Evolutionary conservation across 2,113 vertebrate genomes (phyloP), one percentile per base, ranked within the genome.

Genomic region (Hylia prasina): DNA sequence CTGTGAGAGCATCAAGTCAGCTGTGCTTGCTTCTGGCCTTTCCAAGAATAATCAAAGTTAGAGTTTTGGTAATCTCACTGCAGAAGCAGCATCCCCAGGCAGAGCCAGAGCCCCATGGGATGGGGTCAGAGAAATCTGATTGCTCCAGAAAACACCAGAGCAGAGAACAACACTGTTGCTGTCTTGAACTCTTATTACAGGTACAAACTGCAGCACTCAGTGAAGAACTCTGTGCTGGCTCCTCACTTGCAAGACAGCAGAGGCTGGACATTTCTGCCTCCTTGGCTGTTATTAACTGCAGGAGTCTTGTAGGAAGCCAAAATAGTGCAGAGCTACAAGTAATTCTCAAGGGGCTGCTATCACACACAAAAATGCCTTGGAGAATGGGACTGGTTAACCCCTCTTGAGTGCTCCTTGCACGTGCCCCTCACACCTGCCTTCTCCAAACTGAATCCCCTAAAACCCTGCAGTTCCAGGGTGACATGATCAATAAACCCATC

Each of bases 171-270:
- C 33, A 60, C 31, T 77, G 64, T 25, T 95, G 28, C 76, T 91
- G 69, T 92, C 80, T 31, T 66, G 66, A 91, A 30, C 53, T 91
- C 87, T 82, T 89, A 66, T 69, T 91, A 28, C 56, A 58, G 58
- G 68, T 82, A 79, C 1, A 40, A 94, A 90, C 84, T 90, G 71
- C 84, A 94, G 87, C 17, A 2, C 54, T 68, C 84, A 53, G 28
- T 68, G 72, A 61, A 92, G 87, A 97, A 66, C 89, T 87, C 50
- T 68, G 39, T 40, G 75, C 71, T 92, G 83, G 64, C 63, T 92
- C 53, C 58, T 96, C 82, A 54, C 86, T 95, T 87, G 63, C 89
- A 82, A 79, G 92, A 82, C 93, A 95, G 90, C 88, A 93, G 76
- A 85, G 83, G 42, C 54, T 70, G 84, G 72, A 33, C 71, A 16